phyloP scores from a whole-genome alignment of 2,797 vertebrate genomes.

The Sebastes goodei region DNA sequence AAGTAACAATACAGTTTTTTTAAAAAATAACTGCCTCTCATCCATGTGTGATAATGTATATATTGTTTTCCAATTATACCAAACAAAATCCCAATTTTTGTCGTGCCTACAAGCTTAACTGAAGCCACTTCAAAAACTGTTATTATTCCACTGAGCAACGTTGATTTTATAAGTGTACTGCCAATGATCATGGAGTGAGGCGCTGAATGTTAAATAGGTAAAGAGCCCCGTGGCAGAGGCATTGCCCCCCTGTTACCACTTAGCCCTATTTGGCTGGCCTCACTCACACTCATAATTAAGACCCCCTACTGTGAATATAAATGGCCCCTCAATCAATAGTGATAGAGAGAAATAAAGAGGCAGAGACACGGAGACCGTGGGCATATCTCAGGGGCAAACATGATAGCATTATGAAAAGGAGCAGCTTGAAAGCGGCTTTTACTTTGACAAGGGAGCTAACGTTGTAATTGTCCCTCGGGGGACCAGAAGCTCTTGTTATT shows the following conservation, averaged over 20 bases:
- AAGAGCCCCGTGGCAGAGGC: slow-evolving; percentile 77
- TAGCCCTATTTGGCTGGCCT: slow-evolving; percentile 83
- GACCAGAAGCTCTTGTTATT: slow-evolving; percentile 86
- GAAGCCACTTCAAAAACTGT: slow-evolving; percentile 41
- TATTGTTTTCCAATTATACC: not conserved
- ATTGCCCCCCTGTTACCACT: slow-evolving; percentile 82
- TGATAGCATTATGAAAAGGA: slow-evolving; percentile 90
- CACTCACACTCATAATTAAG: slow-evolving; percentile 85
- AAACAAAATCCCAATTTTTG: slow-evolving; percentile 1
- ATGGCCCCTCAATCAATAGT: slow-evolving; percentile 82
- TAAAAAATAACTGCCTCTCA: not conserved
- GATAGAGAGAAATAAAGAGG: slow-evolving; percentile 78
- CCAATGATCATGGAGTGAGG: slow-evolving; percentile 70
- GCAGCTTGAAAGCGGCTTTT: slow-evolving; percentile 92
- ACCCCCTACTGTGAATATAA: slow-evolving; percentile 86
- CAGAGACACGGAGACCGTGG: slow-evolving; percentile 72
- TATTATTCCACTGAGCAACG: slow-evolving; percentile 63
- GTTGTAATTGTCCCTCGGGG: slow-evolving; percentile 85
- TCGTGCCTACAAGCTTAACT: not conserved
- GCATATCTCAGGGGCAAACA: slow-evolving; percentile 85
- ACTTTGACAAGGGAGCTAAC: slow-evolving; percentile 90
- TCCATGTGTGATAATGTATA: not conserved
- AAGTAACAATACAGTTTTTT: not conserved
- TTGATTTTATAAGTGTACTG: slow-evolving; percentile 67
- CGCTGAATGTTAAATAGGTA: slow-evolving; percentile 80